phyloP scores from a whole-genome alignment of 2,113 vertebrate species.

The Paramisgurnus dabryanus region DNA sequence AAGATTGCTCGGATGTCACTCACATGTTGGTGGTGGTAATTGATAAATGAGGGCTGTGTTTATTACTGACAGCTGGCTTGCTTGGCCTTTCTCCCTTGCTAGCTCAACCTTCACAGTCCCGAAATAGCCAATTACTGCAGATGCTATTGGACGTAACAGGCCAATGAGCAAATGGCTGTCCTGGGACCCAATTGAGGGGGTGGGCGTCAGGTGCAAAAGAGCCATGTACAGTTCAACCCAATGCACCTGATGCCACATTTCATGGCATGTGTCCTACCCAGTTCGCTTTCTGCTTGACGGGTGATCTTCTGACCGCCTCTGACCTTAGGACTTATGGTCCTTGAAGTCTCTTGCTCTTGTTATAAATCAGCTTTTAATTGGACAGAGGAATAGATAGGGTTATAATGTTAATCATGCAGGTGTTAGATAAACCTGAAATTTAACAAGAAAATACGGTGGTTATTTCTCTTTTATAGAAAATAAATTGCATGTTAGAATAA shows the following conservation, averaged over 20 bases:
- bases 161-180: slow-evolving; percentile 94
- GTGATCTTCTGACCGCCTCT: slow-evolving; percentile 21
- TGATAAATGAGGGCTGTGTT: slow-evolving; percentile 49
- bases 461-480: neutral
- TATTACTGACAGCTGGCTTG: slow-evolving; percentile 9
- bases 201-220: slow-evolving; percentile 63
- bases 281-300: slow-evolving; percentile 28
- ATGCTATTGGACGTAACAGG: slow-evolving; percentile 91
- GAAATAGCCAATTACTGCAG: slow-evolving; percentile 98
- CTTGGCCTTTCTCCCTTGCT: slow-evolving; percentile 32
- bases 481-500: no score
- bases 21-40: slow-evolving; percentile 35
- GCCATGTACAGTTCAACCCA: slow-evolving; percentile 12
- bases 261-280: slow-evolving; percentile 17
- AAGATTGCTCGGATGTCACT: slow-evolving; percentile 23
- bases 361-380: slow-evolving; percentile 48
- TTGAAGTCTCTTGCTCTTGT: slow-evolving; percentile 1
- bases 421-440: neutral
- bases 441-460: neutral
- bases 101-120: slow-evolving; percentile 94
- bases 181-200: slow-evolving; percentile 74
- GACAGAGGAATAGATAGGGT: slow-evolving; percentile 1
- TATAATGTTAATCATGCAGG: neutral
- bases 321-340: slow-evolving; percentile 23
- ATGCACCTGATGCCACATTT: slow-evolving; percentile 40